Evolutionary conservation across 2,113 vertebrate genomes (phyloP).

Genomic region (Polypterus senegalus): DNA sequence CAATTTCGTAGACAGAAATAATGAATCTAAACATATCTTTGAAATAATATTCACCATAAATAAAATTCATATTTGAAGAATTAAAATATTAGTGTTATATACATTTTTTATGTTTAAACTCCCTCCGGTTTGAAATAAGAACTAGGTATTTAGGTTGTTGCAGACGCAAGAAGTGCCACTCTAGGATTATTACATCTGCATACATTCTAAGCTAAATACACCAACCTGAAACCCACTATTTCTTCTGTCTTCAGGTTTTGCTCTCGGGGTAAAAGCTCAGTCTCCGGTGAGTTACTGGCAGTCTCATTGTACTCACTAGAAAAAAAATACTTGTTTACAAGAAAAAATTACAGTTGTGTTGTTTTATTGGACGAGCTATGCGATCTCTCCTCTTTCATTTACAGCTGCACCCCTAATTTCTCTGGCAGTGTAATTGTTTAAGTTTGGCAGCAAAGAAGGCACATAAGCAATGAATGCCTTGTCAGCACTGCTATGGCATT

Average conservation of each 20-base stretch:
- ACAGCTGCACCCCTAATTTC: conserved; percentile 33
- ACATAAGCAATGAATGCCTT: conserved; percentile 23
- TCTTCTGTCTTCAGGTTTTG: conserved; percentile 21
- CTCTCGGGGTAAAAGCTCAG: conserved; percentile 24
- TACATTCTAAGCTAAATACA: conserved; percentile 4
- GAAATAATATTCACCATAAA: too few relatives aligned
- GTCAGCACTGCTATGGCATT: conserved; percentile 20
- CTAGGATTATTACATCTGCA: too few relatives aligned
- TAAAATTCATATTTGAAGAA: too few relatives aligned
- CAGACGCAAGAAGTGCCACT: too few relatives aligned
- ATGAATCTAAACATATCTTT: too few relatives aligned
- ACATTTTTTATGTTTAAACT: too few relatives aligned
- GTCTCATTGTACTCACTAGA: conserved; percentile 26
- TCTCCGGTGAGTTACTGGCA: conserved; percentile 18
- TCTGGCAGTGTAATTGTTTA: conserved; percentile 34
- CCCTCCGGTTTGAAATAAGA: too few relatives aligned
- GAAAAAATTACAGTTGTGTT: conserved; percentile 12
- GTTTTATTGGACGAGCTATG: conserved; percentile 32
- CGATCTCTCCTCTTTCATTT: conserved; percentile 34
- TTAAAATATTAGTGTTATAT: too few relatives aligned
- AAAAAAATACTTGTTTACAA: conserved; percentile 21
- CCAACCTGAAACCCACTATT: conserved; percentile 40
- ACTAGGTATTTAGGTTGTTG: too few relatives aligned
- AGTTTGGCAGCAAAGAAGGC: conserved; percentile 17
- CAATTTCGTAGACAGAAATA: background rate